Base-by-base conservation (phyloP, 2,888 invertebrate species). In the Polia nebulosa region DNA sequence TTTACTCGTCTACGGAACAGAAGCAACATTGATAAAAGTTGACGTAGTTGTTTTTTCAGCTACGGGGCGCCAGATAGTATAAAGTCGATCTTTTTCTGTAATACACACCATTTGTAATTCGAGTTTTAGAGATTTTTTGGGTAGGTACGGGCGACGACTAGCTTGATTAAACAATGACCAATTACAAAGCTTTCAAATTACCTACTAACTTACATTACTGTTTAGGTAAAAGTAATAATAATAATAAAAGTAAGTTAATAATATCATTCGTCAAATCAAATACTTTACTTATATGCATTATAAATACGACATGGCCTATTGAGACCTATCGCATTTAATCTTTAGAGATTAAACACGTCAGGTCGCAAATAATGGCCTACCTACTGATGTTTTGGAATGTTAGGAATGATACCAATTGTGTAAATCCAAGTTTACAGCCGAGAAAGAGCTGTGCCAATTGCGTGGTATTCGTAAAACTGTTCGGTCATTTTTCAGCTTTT, bases 1-100 rank as follows among this genome's bases (percentile, higher is more conserved):
- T 78, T 82, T 56, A 69, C 53, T 64, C 61, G 65, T 70, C 55
- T 66, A 65, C 47, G 44, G 53, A 68, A 56, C 47, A 56, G 52
- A 57, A 78, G 65, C 20, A 27, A 66, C 27, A 55, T 58, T 66
- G 65, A 76, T 75, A 60, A 47, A 64, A 68, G 27, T 59, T 56
- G 9, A 11, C 49, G 67, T 55, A 52, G 62, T 63, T 69, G 79
- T 64, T n/a, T 74, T 69, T 53, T 60, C 9, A n/a, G 45, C 57
- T 53, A 34, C n/a, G 51, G 44, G 34, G 41, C n/a, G 60, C 20
- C 36, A 29, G n/a, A 25, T 62, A 41, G 32, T 59, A 36, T 70
- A 74, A 60, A 51, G 9, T 15, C 3, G 17, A 44, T n/a, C 57
- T 72, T 78, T 75, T 49, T 20, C 64, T 7, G 32, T 32, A 44